Evolutionary conservation across 23 tunicate genomes (phyloP).

Genomic region (Clavelina lepadiformis): DNA sequence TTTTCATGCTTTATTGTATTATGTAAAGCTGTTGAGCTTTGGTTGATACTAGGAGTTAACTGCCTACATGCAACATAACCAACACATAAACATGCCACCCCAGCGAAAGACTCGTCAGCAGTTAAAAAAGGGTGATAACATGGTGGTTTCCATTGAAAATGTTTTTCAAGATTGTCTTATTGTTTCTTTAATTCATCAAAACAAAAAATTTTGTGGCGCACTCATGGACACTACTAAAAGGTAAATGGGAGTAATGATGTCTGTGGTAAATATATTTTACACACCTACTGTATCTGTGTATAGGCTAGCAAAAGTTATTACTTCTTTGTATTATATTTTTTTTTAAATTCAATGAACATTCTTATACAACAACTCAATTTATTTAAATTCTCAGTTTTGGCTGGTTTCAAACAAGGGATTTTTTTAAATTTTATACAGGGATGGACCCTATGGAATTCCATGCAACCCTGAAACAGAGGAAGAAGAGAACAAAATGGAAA

Average conservation of each 20-base stretch:
- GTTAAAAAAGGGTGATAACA: constrained; percentile 65
- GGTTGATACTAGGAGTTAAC: too few species aligned
- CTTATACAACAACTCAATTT: too few species aligned
- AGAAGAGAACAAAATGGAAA: constrained; percentile 24
- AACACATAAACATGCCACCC: constrained; percentile 16
- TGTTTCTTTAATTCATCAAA: constrained; percentile 47
- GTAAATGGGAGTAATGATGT: constrained; percentile 19
- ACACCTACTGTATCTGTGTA: not conserved
- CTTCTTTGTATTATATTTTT: not conserved
- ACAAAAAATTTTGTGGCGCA: constrained; percentile 56
- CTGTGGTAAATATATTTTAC: not conserved
- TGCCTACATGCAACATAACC: not conserved
- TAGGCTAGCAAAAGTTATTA: not conserved
- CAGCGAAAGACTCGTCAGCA: constrained; percentile 3
- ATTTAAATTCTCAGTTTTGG: too few species aligned
- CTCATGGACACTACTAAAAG: constrained; percentile 67
- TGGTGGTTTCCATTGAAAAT: constrained; percentile 73
- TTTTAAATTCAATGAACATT: too few species aligned
- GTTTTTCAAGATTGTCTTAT: constrained; percentile 49
- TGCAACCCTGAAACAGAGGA: constrained; percentile 1
- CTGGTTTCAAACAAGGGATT: too few species aligned
- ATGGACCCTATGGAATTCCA: constrained; percentile 65
- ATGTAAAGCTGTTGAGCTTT: too few species aligned
- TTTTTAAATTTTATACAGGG: constrained; percentile 12
- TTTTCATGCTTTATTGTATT: too few species aligned